phyloP scores from a whole-genome alignment of 2,888 invertebrate species.

The Rhaphigaster nebulosa region DNA sequence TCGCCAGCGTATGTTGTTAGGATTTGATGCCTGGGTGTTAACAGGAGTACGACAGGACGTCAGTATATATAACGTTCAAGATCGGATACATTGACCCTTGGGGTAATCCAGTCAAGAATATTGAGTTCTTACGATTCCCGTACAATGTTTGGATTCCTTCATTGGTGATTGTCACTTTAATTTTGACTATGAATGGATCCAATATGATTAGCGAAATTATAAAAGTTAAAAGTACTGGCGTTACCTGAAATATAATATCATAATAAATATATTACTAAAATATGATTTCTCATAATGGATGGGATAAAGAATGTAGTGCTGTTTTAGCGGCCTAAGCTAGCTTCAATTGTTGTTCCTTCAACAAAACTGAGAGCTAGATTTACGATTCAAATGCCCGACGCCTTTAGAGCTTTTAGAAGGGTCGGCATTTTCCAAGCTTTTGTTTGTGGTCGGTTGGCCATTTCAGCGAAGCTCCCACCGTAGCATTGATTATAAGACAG shows the following conservation, averaged over 20 bases:
- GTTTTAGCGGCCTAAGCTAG: neutral
- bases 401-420: neutral
- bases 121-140: too few relatives aligned
- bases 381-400: neutral
- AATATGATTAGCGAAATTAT: too few relatives aligned
- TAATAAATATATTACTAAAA: too few relatives aligned
- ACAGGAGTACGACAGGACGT: neutral
- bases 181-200: too few relatives aligned
- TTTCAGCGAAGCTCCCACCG: neutral
- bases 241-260: too few relatives aligned
- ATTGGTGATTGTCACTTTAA: too few relatives aligned
- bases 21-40: neutral
- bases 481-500: slow-evolving; percentile 3
- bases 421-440: neutral
- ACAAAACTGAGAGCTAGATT: neutral
- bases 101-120: neutral
- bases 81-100: neutral
- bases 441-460: neutral
- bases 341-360: neutral
- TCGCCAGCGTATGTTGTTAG: neutral
- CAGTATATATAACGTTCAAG: neutral
- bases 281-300: too few relatives aligned
- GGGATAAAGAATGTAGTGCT: neutral
- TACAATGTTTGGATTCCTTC: too few relatives aligned
- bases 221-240: too few relatives aligned